Evolutionary conservation across 2,888 invertebrate genomes (phyloP).

Genomic region (Bembecia ichneumoniformis): DNA sequence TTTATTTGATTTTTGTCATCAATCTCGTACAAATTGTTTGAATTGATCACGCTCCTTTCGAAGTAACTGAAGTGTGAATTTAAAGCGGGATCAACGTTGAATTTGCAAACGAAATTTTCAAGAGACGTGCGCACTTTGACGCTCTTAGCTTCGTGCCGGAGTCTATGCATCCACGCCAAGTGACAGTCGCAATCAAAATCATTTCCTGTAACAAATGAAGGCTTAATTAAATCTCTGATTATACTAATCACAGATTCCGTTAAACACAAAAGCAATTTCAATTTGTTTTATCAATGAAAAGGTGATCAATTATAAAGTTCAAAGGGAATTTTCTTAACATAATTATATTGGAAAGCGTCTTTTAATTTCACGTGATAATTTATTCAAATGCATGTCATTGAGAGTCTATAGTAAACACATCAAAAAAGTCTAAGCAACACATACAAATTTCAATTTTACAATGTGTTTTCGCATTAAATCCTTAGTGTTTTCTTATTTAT

Average conservation of each 20-base stretch:
- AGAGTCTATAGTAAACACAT: no score
- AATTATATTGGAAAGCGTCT: not conserved
- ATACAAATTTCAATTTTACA: no score
- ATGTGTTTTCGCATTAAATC: no score
- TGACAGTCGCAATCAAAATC: constrained; percentile 88
- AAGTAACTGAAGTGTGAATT: constrained; percentile 58
- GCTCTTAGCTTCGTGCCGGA: constrained; percentile 83
- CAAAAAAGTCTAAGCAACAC: no score
- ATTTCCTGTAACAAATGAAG: constrained; percentile 78
- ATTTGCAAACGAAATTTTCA: constrained; percentile 81
- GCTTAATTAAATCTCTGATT: constrained; percentile 16
- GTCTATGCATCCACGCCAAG: constrained; percentile 84
- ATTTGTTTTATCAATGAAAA: constrained; percentile 25
- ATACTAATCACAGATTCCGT: constrained; percentile 20
- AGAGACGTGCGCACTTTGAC: constrained; percentile 78
- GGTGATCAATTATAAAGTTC: not conserved
- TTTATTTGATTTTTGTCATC: constrained; percentile 49
- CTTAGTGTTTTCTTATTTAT: no score
- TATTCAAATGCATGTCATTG: not conserved
- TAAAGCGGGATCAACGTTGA: constrained; percentile 59
- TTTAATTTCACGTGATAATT: not conserved
- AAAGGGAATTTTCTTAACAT: not conserved
- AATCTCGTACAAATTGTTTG: constrained; percentile 46
- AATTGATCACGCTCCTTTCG: constrained; percentile 47
- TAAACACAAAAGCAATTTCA: constrained; percentile 18